Conservation (phyloP, 1,140 invertebrate species). For the Eurosta solidaginis region DNA sequence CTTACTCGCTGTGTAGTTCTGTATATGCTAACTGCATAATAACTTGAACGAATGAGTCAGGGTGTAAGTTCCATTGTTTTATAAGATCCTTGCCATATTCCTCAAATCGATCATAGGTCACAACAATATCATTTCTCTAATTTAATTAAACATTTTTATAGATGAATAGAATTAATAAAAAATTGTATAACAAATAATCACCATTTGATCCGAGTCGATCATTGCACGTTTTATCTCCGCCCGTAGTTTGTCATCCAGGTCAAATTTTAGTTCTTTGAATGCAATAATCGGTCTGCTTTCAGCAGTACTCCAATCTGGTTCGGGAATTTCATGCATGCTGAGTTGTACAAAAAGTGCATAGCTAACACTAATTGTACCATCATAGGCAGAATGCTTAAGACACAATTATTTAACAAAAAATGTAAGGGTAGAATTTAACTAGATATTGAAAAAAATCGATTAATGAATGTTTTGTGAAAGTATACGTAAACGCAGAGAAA, state of each 20-base stretch:
- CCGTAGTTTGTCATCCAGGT: slow-evolving; percentile 46
- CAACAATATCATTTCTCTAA: slow-evolving; percentile 60
- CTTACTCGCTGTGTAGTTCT: slow-evolving; percentile 34
- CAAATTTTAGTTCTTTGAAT: slow-evolving; percentile 46
- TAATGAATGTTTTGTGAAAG: no score
- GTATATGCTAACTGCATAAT: slow-evolving; percentile 69
- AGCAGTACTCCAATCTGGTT: slow-evolving; percentile 45
- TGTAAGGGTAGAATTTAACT: slow-evolving; percentile 10
- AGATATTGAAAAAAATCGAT: background rate
- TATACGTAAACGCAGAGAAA: no score
- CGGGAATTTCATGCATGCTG: slow-evolving; percentile 53
- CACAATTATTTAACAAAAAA: background rate
- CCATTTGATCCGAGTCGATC: slow-evolving; percentile 45
- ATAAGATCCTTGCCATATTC: slow-evolving; percentile 65
- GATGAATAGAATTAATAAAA: background rate
- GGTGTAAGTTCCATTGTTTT: slow-evolving; percentile 62
- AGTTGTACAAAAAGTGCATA: slow-evolving; percentile 51
- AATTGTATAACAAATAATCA: slow-evolving; percentile 29
- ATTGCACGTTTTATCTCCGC: slow-evolving; percentile 48
- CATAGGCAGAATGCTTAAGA: slow-evolving; percentile 63
- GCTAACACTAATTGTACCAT: slow-evolving; percentile 64
- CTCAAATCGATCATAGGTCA: slow-evolving; percentile 56
- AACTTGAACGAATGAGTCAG: slow-evolving; percentile 70
- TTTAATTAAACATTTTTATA: slow-evolving; percentile 33
- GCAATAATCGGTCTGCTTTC: background rate